Base-by-base conservation (phyloP, 2,113 vertebrate genomes). In the Zosterops japonicus region DNA sequence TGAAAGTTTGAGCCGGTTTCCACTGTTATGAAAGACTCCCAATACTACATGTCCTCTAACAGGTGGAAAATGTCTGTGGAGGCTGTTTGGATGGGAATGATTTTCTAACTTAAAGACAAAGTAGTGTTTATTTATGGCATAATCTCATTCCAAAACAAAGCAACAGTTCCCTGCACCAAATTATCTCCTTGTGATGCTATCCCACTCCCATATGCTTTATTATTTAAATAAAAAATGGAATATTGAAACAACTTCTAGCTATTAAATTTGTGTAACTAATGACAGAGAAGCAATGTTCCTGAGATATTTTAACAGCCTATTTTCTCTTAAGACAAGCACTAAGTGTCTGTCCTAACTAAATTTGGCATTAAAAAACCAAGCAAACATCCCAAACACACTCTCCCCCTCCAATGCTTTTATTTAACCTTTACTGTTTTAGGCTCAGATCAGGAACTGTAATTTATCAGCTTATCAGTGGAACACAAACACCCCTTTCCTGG, bases 61-160 rank as follows among this genome's bases (percentile, higher is more conserved):
- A 98, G 92, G 93, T 97, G 94, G 92, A 95, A 97, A 95, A 96
- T 94, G 85, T 97, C 86, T 96, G 80, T 42, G 88, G 90, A 95
- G 95, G 75, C 96, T 94, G 64, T 91, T 97, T 81, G 76, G 94
- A 95, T 87, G 82, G 82, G 90, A 90, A 75, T 1, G 5, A 92
- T 97, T 97, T 94, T 94, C 72, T 96, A 89, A 86, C 89, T 87
- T 95, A 79, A 97, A 96, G 89, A 96, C 91, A 97, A 96, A 94
- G n/a, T 71, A 85, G 46, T 59, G 95, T 94, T 97, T 97, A 96
- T 97, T 97, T 98, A 86, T 78, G 93, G 59, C 94, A 83, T 95
- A 93, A 95, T 74, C 90, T 92, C 94, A 96, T 96, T 95, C 94
- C 74, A 96, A 96, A 97, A 97, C 77, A 97, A 96, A 95, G 85